Base-by-base conservation (phyloP, 2,888 invertebrate genomes). In the Napeogenes inachia region DNA sequence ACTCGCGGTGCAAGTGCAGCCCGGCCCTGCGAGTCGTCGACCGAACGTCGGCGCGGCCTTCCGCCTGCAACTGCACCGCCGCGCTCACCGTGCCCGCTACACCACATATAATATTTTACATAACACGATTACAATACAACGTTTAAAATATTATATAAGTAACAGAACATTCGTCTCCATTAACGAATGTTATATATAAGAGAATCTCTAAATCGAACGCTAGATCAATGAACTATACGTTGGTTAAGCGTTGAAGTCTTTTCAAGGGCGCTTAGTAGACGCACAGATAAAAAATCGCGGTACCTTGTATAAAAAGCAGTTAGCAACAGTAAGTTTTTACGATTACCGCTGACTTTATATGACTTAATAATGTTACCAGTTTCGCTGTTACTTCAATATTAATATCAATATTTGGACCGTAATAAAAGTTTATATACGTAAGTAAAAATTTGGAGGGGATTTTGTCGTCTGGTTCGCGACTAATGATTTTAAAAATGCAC, bases 241-340 rank as follows among this genome's bases (percentile, higher is more conserved):
- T 77, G 78, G 79, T 78, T 75, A 80, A 80, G 84, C 87, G 87
- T 86, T 87, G 88, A 87, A 84, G 85, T 87, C 85, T 87, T 86
- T 87, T 87, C 87, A 87, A 88, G 88, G 88, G 85, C 88, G 84
- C 81, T 79, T 80, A 78, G 79, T 80, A 71, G 67, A 76, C 77
- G 75, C 75, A 78, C 74, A 73, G 72, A 74, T 71, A 70, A 75
- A 79, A 81, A 82, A 79, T 74, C 75, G 63, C 62, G 65, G 63
- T 70, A 68, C 66, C 66, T 68, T 67, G 46, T 45, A 62, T 64
- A 67, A 72, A 68, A 71, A 70, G 62, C 64, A 60, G 63, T 66
- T 68, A 60, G 66, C 66, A 68, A 68, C 68, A 66, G 68, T 70
- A 70, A 69, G 64, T 67, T 56, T 63, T 45, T 56, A 59, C 53